Percentiles rank a stretch among this genome's conserved stretches.
Conservation (phyloP, 2,797 vertebrate genomes). For the Diglossa cyanea region DNA sequence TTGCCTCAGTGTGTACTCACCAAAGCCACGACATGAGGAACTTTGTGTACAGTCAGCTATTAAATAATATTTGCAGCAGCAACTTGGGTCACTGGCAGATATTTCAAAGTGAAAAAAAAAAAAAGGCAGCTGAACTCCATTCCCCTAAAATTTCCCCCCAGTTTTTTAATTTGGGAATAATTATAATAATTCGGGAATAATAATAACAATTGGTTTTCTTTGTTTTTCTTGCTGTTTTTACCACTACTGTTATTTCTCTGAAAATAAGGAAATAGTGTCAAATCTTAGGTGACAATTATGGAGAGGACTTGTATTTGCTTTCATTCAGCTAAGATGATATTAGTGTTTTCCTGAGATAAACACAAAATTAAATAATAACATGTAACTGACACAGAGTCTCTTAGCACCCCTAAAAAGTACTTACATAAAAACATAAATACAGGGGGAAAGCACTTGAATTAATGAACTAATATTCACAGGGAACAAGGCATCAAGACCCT, state of each 20-base stretch:
- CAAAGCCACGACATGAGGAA: background rate
- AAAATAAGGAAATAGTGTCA: background rate
- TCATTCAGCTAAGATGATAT: background rate
- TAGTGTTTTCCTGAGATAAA: background rate
- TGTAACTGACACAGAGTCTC: background rate
- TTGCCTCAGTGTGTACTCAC: background rate
- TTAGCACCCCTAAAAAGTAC: background rate
- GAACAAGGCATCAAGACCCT: background rate
- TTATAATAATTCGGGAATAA: background rate
- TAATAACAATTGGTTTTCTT: background rate
- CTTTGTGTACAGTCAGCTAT: background rate
- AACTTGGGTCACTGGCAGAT: background rate
- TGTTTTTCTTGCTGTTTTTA: background rate
- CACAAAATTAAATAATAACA: background rate
- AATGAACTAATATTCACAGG: background rate
- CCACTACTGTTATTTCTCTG: background rate
- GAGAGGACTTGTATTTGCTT: background rate
- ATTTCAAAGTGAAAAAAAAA: slow-evolving; percentile 2
- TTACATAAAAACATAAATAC: background rate
- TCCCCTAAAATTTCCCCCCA: background rate
- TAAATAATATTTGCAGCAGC: background rate
- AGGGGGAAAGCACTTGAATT: background rate
- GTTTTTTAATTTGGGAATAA: background rate
- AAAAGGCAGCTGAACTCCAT: background rate
- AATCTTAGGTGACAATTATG: background rate